Base-by-base conservation (phyloP, 1,140 invertebrate species). In the Coenobita brevimanus region DNA sequence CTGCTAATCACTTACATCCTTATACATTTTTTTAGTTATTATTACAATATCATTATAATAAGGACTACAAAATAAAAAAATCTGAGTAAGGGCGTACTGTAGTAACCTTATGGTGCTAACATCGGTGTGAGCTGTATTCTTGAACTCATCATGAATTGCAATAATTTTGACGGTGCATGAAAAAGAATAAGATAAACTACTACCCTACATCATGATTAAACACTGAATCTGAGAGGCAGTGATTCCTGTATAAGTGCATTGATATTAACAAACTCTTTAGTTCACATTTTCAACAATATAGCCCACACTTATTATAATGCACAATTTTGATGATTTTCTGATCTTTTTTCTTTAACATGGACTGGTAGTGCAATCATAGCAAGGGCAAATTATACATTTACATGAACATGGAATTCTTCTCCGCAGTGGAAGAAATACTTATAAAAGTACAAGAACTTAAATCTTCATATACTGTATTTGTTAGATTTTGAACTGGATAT, bases 71-170 rank as follows among this genome's bases (percentile, higher is more conserved):
- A 85, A 76, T 62, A 27, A 85, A 85, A 57, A 75, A 24, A 46
- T 10, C 75, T 46, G n/a, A 75, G n/a, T 79, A 54, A 80, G 54
- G 54, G 78, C 33, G 41, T 41, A 85, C 54, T 76, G 38, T 57
- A 57, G 50, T 81, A 62, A 38, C 54, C 60, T 76, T 41, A 85
- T 64, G 33, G 46, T 75, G 71, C 50, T 76, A 76, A 30, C 21
- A 85, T 60, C 30, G 64, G 17, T 85, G 73, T 85, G 82, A 43
- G 54, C 73, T 85, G 82, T 24, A 76, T 64, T 85, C 82, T 85
- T 85, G 82, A 85, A 85, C 71, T 46, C 33, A 75, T 17, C 38
- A 3, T 24, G n/a, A 27, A 27, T 30, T 71, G 33, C n/a, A 71
- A 33, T 17, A 33, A 71, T 33, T 30, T 71, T 71, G 38, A 71